Conservation (phyloP, 2,888 invertebrate species). For the Sceliomorpha sp. region DNA sequence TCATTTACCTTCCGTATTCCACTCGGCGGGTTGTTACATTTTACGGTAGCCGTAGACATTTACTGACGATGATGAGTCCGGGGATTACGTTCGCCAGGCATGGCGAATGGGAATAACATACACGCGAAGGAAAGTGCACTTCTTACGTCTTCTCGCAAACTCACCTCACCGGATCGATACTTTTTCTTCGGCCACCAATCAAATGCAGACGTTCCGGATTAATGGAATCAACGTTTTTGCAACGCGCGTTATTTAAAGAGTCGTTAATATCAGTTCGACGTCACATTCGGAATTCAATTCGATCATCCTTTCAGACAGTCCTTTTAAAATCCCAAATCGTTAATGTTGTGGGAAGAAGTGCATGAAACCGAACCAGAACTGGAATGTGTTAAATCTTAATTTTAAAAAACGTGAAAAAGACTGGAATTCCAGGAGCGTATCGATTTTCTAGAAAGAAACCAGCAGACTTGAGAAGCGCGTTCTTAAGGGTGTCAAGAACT, state of each 20-base stretch:
- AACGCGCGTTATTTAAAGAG: constrained; percentile 35
- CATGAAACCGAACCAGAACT: no score
- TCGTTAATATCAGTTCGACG: constrained; percentile 39
- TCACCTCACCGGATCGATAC: constrained; percentile 34
- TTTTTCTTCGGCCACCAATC: constrained; percentile 30
- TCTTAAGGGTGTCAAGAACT: no score
- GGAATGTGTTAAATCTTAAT: no score
- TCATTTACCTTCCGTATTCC: constrained; percentile 37
- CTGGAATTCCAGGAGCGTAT: no score
- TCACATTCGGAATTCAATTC: constrained; percentile 27
- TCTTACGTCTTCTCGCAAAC: constrained; percentile 26
- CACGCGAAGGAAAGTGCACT: constrained; percentile 31
- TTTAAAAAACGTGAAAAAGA: no score
- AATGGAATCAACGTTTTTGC: constrained; percentile 42
- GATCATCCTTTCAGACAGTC: constrained; percentile 20
- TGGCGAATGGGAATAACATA: constrained; percentile 34
- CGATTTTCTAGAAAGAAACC: no score
- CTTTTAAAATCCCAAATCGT: no score
- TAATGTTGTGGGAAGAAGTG: no score
- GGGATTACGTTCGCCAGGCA: constrained; percentile 3
- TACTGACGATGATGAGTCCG: constrained; percentile 35
- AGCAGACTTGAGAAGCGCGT: no score
- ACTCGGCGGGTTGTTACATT: constrained; percentile 20
- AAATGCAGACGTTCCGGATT: constrained; percentile 18
- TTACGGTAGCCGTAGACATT: constrained; percentile 39